Percentiles rank a stretch among this genome's conserved stretches.
These are phyloP conservation scores for Dolichallabes microphthalmus DNA, from an alignment of 2,113 vertebrate species.

Conservation along the genomic window DNA sequence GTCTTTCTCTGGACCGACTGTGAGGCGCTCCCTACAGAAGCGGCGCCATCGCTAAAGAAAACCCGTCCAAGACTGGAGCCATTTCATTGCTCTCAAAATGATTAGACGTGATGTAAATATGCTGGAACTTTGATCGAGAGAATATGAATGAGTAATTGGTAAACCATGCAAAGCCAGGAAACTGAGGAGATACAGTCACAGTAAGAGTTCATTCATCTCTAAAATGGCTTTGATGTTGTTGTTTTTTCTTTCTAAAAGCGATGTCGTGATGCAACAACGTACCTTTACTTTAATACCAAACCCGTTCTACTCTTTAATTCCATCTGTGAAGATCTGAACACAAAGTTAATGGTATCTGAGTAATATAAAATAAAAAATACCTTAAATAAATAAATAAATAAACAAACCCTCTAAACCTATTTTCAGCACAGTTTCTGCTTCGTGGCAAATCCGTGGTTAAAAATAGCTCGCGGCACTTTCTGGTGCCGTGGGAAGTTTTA, in stretches of 20 bases:
- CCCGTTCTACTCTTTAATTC: not conserved
- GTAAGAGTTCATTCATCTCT: not conserved
- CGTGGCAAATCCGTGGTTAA: not conserved
- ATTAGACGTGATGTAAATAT: not conserved
- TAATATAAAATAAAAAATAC: not conserved
- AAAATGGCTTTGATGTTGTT: not conserved
- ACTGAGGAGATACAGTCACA: not conserved
- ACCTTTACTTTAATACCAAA: not conserved
- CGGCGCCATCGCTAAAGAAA: not conserved
- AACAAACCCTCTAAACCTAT: no score
- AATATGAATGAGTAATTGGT: not conserved
- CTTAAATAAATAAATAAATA: not conserved
- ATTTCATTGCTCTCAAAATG: not conserved
- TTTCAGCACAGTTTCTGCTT: not conserved
- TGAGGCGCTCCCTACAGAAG: not conserved
- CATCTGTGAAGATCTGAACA: not conserved
- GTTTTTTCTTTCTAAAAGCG: not conserved
- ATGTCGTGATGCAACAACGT: not conserved
- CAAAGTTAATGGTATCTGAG: not conserved
- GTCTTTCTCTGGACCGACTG: not conserved
- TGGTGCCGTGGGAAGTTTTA: conserved; percentile 1
- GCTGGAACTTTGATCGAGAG: not conserved
- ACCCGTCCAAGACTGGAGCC: not conserved
- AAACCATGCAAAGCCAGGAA: not conserved
- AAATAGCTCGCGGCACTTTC: conserved; percentile 5